Evolutionary conservation across 2,797 vertebrate species (phyloP), one percentile per base, ranked within the genome.

Genomic region (Ctenopoma multispine): DNA sequence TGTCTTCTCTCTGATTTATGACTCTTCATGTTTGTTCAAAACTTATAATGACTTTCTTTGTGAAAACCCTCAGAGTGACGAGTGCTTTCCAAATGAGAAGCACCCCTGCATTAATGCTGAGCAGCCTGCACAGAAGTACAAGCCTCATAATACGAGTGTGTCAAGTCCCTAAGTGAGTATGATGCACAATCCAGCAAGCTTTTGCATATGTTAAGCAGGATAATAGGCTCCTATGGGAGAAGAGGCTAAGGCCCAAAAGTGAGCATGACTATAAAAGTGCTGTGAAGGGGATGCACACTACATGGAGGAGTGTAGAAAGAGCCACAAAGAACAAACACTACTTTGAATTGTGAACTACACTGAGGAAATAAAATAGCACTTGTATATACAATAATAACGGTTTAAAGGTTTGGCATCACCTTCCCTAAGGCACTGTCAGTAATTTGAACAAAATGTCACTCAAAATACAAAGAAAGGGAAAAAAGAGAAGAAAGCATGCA

Each of bases 161-260:
- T 94, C 93, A 91, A 87, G 91, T 94, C 93, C 93, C 91, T 81
- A 59, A 92, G 93, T 90, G 94, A 93, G 93, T 93, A 87, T 83
- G 87, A 90, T 91, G 89, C 88, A 90, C 91, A 89, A 92, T 91
- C 87, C 85, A 87, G 85, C 74, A 71, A 82, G 90, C 84, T 91
- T 87, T 87, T 94, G 93, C 91, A 94, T 95, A 92, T 93, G 92
- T 88, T 92, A 93, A 92, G 91, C 75, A 90, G 85, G 90, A 92
- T 92, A 93, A 94, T 90, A 90, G 85, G 88, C 78, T 94, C 93
- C 93, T 91, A 69, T 88, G 91, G 93, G 92, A 92, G 79, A 90
- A 41, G 80, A 90, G 85, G 82, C 89, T 78, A 73, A 90, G 82
- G 87, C 88, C 91, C 88, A 83, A 84, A 89, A 90, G 77, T 91